Evolutionary conservation across 2,888 invertebrate species (phyloP).

Genomic region (Drosophila robusta): DNA sequence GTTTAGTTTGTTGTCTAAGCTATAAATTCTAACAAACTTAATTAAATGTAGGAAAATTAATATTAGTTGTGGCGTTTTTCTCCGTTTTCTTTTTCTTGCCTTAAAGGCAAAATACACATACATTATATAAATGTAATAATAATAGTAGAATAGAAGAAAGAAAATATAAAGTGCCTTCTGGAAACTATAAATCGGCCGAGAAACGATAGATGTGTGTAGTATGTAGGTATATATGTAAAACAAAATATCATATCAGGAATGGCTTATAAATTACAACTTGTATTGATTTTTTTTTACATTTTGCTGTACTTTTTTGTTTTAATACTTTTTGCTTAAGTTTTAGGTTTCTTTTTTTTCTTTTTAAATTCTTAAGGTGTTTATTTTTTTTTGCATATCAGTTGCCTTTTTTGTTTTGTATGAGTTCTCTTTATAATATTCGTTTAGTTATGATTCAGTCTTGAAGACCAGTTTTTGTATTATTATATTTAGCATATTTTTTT

Average conservation of each 20-base stretch:
- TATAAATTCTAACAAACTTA: conserved; percentile 79
- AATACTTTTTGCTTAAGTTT: conserved; percentile 64
- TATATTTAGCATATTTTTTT: conserved; percentile 13
- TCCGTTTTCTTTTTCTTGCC: conserved; percentile 47
- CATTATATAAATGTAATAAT: conserved; percentile 3
- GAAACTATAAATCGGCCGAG: conserved; percentile 17
- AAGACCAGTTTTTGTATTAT: conserved; percentile 61
- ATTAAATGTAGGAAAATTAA: conserved; percentile 72
- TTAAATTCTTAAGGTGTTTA: conserved; percentile 29
- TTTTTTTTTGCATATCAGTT: conserved; percentile 35
- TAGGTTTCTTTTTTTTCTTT: conserved; percentile 26
- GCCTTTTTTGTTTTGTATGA: conserved; percentile 31
- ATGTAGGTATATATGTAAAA: conserved; percentile 20
- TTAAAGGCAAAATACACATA: conserved; percentile 56
- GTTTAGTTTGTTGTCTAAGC: conserved; percentile 57
- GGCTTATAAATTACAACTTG: conserved; percentile 62
- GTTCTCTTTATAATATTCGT: conserved; percentile 63
- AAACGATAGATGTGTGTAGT: conserved; percentile 12
- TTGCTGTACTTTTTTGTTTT: conserved; percentile 40
- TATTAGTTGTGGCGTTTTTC: conserved; percentile 74
- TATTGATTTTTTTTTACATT: conserved; percentile 39
- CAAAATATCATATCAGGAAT: conserved; percentile 70
- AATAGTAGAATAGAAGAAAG: conserved; percentile 14
- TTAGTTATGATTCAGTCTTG: conserved; percentile 70
- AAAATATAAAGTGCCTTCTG: conserved; percentile 11